Percentiles rank a stretch among this genome's conserved stretches.
These are phyloP conservation scores for Ricordea florida DNA, from an alignment of 92 coral and sea anemone species.

Conservation along the genomic window DNA sequence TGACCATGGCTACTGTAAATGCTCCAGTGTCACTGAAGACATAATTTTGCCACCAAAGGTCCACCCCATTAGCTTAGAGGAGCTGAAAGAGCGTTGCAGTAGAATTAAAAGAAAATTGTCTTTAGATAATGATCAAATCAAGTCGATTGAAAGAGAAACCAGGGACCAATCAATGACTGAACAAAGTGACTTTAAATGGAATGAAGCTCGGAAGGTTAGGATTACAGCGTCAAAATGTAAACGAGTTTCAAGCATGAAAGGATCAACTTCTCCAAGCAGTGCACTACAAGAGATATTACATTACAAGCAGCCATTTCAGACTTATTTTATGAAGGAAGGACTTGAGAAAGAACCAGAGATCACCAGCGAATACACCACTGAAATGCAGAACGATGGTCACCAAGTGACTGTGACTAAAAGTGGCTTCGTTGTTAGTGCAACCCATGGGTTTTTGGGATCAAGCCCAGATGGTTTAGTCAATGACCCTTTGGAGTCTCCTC, in stretches of 20 bases:
- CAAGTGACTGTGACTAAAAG: conserved; percentile 26
- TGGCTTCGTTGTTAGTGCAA: conserved; percentile 18
- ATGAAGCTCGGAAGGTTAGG: conserved; percentile 13
- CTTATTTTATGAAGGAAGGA: conserved; percentile 8
- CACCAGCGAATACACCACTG: conserved; percentile 23
- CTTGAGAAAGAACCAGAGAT: conserved; percentile 24
- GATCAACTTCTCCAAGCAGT: conserved; percentile 14
- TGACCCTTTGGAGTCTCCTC: conserved; percentile 24
- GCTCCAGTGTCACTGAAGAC: too few relatives aligned
- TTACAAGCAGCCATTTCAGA: not conserved
- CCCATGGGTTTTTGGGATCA: conserved; percentile 25
- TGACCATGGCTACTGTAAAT: too few relatives aligned
- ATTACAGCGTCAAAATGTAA: not conserved
- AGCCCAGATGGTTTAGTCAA: conserved; percentile 21
- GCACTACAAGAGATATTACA: conserved; percentile 21
- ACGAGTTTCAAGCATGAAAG: conserved; percentile 11
- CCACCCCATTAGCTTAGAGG: too few relatives aligned
- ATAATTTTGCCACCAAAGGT: too few relatives aligned
- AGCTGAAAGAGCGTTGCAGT: too few relatives aligned
- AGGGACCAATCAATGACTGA: too few relatives aligned
- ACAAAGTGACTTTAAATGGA: too few relatives aligned
- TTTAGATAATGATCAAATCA: too few relatives aligned
- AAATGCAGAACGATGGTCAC: conserved; percentile 34
- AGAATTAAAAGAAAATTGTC: too few relatives aligned
- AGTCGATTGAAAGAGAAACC: too few relatives aligned